Conservation (phyloP, 2,888 invertebrate genomes). For the Monochamus alternatus region DNA sequence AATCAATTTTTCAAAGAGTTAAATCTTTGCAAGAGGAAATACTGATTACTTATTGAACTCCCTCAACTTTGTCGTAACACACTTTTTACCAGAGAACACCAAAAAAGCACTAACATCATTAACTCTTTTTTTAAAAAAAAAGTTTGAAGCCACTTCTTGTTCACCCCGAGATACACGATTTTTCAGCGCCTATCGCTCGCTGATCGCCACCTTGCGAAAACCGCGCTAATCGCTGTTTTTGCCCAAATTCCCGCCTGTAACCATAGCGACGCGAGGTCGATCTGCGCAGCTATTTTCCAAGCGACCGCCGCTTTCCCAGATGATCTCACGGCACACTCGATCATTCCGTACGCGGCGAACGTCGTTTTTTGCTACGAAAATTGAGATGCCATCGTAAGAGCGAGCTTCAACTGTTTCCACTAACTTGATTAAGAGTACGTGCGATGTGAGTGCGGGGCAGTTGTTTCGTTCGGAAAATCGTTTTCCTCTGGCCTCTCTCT, state of each 20-base stretch:
- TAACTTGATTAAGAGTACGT: background rate
- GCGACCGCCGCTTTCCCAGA: conserved; percentile 59
- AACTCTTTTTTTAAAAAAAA: background rate
- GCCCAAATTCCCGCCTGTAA: conserved; percentile 67
- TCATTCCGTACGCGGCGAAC: conserved; percentile 35
- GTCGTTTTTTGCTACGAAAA: conserved; percentile 20
- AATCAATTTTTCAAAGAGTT: no score
- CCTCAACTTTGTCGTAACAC: no score
- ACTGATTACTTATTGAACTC: no score
- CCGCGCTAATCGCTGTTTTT: conserved; percentile 60
- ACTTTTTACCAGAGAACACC: no score
- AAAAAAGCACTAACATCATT: no score
- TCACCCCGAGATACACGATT: background rate
- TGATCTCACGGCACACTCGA: conserved; percentile 57
- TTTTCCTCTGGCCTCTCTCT: conserved; percentile 3
- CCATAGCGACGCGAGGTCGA: conserved; percentile 68
- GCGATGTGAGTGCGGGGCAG: conserved; percentile 30
- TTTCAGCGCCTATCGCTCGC: background rate
- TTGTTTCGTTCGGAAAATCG: background rate
- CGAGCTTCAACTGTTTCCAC: conserved; percentile 5
- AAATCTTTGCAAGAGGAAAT: no score
- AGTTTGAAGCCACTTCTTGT: background rate
- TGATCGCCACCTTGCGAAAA: conserved; percentile 27
- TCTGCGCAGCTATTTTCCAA: conserved; percentile 64
- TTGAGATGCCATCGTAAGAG: conserved; percentile 23